Conservation (phyloP, 2,797 vertebrate species). For the Epinephelus malabaricus region DNA sequence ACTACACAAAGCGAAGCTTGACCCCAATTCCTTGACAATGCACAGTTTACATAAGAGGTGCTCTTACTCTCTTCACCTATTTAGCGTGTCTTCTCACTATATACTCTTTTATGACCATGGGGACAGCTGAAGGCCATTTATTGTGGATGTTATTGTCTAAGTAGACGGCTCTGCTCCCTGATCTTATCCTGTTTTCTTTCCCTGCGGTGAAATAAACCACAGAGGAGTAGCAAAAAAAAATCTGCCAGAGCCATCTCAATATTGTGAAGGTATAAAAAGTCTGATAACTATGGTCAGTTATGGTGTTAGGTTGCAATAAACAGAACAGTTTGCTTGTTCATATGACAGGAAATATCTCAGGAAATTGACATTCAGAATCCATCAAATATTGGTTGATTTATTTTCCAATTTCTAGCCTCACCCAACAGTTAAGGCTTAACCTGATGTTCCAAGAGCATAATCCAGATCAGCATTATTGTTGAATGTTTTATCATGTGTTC, state of each 20-base stretch:
- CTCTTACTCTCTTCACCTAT: slow-evolving; percentile 11
- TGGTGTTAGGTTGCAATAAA: slow-evolving; percentile 22
- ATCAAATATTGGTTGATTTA: neutral
- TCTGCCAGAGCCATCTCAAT: slow-evolving; percentile 3
- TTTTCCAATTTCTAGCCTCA: neutral
- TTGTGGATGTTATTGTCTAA: slow-evolving; percentile 39
- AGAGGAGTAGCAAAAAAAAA: neutral
- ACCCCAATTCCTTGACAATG: slow-evolving; percentile 50
- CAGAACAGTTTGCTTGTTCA: slow-evolving; percentile 14
- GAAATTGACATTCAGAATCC: neutral
- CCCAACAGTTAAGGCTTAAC: neutral
- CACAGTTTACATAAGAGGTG: slow-evolving; percentile 48
- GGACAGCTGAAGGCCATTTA: slow-evolving; percentile 30
- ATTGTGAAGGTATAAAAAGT: neutral
- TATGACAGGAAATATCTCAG: neutral
- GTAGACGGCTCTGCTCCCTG: neutral
- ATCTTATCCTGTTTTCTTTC: slow-evolving; percentile 17
- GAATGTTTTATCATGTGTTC: neutral
- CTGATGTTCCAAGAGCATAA: neutral
- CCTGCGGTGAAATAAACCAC: slow-evolving; percentile 4
- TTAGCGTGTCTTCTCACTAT: slow-evolving; percentile 28
- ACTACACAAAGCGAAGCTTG: slow-evolving; percentile 36
- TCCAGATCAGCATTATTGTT: neutral
- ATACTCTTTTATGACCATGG: slow-evolving; percentile 29
- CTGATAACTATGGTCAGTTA: slow-evolving; percentile 16